These are phyloP conservation scores for Rhimphoctona megacephalus DNA, from an alignment of 2,888 invertebrate species.

Conservation along the genomic window DNA sequence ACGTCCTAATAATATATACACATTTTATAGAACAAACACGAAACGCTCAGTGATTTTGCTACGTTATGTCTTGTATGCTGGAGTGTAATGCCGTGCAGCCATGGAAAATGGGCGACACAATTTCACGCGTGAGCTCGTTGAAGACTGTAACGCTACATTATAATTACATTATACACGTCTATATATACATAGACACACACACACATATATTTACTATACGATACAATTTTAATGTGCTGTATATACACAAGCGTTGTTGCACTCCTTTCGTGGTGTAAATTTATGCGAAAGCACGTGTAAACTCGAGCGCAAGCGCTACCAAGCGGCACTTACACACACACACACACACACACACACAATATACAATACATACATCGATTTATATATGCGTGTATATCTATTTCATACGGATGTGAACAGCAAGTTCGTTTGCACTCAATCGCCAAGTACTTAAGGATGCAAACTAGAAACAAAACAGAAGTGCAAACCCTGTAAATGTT, in stretches of 20 bases:
- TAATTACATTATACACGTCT: constrained; percentile 38
- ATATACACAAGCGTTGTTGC: constrained; percentile 38
- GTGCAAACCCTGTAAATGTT: constrained; percentile 57
- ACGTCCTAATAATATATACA: background rate
- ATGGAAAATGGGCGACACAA: constrained; percentile 49
- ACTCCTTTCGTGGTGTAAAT: constrained; percentile 57
- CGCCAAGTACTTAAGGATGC: constrained; percentile 63
- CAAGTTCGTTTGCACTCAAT: constrained; percentile 32
- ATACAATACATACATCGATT: background rate
- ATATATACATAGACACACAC: background rate
- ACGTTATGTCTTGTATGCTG: constrained; percentile 9
- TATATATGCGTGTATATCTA: constrained; percentile 14
- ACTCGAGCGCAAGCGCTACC: constrained; percentile 57
- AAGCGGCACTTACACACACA: background rate
- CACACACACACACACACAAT: background rate
- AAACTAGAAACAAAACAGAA: constrained; percentile 67
- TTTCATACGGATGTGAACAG: constrained; percentile 18
- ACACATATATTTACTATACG: constrained; percentile 12
- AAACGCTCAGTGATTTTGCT: constrained; percentile 55
- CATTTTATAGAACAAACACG: constrained; percentile 45
- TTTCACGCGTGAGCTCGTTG: constrained; percentile 64
- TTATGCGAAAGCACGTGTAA: constrained; percentile 68
- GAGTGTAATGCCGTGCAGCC: constrained; percentile 24
- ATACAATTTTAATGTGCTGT: constrained; percentile 52
- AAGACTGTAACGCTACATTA: constrained; percentile 51